A percentile compares a stretch with the other conserved stretches of the same genome.
Conservation (phyloP, 2,888 invertebrate genomes). For the Melanargia galathea region DNA sequence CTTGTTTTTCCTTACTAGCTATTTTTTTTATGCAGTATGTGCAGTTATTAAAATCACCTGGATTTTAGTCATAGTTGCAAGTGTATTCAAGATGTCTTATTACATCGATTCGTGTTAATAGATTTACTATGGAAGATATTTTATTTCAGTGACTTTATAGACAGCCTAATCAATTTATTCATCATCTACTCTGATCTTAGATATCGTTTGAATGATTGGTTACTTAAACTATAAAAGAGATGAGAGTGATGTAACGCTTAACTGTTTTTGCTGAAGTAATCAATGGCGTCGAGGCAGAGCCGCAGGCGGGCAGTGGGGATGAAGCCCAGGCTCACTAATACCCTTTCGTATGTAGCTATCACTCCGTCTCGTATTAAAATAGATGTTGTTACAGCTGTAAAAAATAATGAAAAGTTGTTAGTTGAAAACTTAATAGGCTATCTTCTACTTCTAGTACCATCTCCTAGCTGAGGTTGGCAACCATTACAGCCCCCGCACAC, state of each 20-base stretch:
- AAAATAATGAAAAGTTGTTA: slow-evolving; percentile 39
- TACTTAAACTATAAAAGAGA: neutral
- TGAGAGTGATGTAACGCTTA: slow-evolving; percentile 51
- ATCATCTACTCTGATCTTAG: no score
- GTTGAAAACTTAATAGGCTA: neutral
- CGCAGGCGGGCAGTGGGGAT: slow-evolving; percentile 84
- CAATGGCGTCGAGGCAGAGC: slow-evolving; percentile 85
- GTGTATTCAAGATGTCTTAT: neutral
- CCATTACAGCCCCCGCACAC: no score
- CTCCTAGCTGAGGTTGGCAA: no score
- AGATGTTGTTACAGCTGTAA: slow-evolving; percentile 70
- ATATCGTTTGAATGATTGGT: neutral
- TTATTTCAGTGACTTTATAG: neutral
- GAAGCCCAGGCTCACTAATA: slow-evolving; percentile 82
- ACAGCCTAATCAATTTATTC: no score
- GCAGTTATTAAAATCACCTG: no score
- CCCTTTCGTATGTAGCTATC: slow-evolving; percentile 82
- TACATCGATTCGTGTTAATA: neutral
- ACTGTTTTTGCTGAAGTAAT: slow-evolving; percentile 86
- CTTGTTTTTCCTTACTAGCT: no score
- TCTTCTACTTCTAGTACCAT: no score
- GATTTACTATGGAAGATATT: neutral
- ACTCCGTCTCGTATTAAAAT: slow-evolving; percentile 84
- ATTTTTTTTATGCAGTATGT: no score
- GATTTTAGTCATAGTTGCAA: neutral